Evolutionary conservation across 2,113 vertebrate species (phyloP).

Genomic region (Plectropomus leopardus): DNA sequence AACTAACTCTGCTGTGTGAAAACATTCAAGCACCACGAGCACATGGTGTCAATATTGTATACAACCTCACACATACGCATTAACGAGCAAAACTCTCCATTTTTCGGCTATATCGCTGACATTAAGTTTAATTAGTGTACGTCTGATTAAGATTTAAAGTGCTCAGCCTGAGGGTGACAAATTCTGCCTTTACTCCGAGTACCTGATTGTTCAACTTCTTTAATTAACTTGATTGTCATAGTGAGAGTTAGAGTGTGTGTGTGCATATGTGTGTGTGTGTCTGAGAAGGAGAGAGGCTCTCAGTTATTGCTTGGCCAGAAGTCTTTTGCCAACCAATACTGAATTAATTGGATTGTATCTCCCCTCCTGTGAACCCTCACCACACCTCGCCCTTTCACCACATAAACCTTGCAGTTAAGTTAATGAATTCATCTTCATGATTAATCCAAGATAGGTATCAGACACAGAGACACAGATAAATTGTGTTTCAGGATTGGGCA

Average conservation of each 20-base stretch:
- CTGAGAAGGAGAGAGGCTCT: conserved; percentile 19
- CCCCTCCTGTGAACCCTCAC: conserved; percentile 27
- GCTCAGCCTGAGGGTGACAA: conserved; percentile 61
- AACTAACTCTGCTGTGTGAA: background rate
- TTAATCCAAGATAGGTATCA: conserved; percentile 69
- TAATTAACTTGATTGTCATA: conserved; percentile 80
- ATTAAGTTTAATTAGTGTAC: conserved; percentile 76
- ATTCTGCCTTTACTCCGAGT: conserved; percentile 65
- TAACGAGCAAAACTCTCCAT: conserved; percentile 15
- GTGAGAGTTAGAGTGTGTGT: conserved; percentile 20
- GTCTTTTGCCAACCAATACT: conserved; percentile 61
- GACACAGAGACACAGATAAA: conserved; percentile 50
- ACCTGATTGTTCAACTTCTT: conserved; percentile 75
- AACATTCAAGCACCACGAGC: background rate
- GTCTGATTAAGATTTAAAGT: conserved; percentile 78
- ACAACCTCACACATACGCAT: conserved; percentile 17
- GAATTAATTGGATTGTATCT: conserved; percentile 67
- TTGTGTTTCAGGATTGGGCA: conserved; percentile 30
- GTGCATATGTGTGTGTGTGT: conserved; percentile 3
- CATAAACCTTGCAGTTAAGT: conserved; percentile 69
- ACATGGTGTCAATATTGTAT: background rate
- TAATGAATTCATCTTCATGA: conserved; percentile 65
- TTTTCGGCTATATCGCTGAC: conserved; percentile 44
- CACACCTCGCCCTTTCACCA: conserved; percentile 50
- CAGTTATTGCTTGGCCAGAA: conserved; percentile 62